Conservation (phyloP, 2,113 vertebrate species). For the Dendrocopos noguchii region DNA sequence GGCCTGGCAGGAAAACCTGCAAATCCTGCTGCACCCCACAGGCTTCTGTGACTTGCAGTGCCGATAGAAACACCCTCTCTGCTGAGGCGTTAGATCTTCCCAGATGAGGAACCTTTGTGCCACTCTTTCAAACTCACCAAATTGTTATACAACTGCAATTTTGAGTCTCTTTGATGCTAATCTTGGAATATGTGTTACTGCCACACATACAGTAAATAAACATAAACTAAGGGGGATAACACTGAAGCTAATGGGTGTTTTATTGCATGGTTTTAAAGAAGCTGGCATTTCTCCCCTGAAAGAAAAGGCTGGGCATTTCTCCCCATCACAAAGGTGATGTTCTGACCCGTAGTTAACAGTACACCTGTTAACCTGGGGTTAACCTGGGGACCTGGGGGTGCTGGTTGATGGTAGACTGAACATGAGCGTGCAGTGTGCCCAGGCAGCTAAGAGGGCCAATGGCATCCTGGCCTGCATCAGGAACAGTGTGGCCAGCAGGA, state of each 20-base stretch:
- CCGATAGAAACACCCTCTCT: conserved; percentile 6
- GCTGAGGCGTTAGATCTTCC: background rate
- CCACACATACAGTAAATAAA: background rate
- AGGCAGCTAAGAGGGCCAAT: too few relatives aligned
- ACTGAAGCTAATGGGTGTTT: background rate
- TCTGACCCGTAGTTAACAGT: background rate
- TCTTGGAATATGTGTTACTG: background rate
- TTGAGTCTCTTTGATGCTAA: conserved; percentile 3
- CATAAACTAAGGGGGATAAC: background rate
- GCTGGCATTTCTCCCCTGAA: background rate
- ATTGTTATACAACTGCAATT: background rate
- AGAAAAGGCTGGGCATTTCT: background rate
- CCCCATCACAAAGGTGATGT: background rate
- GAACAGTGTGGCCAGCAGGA: too few relatives aligned
- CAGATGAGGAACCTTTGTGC: conserved; percentile 13
- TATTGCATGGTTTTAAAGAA: background rate
- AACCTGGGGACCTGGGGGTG: too few relatives aligned
- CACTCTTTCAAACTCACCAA: background rate
- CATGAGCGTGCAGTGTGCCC: too few relatives aligned
- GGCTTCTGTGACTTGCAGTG: background rate
- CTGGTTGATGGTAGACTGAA: too few relatives aligned
- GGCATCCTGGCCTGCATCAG: too few relatives aligned
- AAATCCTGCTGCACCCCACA: conserved; percentile 14
- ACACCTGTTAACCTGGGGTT: too few relatives aligned
- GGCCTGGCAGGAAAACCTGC: conserved; percentile 41